Evolutionary conservation across 2,797 vertebrate genomes (phyloP).

Genomic region (Mormyrus hasselquistii): DNA sequence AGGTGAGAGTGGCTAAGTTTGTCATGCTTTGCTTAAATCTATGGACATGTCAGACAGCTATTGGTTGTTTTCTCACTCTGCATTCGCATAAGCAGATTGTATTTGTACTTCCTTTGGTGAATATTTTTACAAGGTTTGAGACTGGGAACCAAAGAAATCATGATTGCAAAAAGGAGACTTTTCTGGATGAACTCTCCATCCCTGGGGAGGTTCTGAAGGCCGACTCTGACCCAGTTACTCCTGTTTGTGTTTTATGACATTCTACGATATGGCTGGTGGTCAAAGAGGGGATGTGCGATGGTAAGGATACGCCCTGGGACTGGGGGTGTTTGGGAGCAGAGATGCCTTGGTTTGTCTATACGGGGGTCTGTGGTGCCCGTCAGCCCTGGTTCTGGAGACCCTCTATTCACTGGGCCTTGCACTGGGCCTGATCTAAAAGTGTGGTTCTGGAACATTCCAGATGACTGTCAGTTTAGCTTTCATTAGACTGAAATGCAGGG

Average conservation of each 20-base stretch:
- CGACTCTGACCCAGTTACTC: background rate
- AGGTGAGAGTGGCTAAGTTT: background rate
- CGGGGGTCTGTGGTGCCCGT: conserved; percentile 31
- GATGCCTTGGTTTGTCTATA: conserved; percentile 17
- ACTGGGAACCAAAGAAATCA: background rate
- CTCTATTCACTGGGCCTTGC: background rate
- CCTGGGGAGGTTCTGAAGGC: background rate
- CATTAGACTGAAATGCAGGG: background rate
- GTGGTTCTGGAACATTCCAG: background rate
- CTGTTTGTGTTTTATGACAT: background rate
- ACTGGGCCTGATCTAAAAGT: background rate
- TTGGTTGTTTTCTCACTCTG: background rate
- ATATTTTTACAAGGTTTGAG: background rate
- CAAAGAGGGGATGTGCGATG: background rate
- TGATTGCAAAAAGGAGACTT: background rate
- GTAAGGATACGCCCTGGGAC: background rate
- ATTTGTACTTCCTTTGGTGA: background rate
- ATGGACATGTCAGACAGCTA: background rate
- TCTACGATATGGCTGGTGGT: background rate
- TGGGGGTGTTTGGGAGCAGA: background rate
- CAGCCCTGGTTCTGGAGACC: conserved; percentile 31
- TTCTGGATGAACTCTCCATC: background rate
- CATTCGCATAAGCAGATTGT: background rate
- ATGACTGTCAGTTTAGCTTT: background rate
- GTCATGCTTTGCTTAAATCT: background rate